Conservation (phyloP, 1,140 invertebrate species). For the Prorops nasuta region DNA sequence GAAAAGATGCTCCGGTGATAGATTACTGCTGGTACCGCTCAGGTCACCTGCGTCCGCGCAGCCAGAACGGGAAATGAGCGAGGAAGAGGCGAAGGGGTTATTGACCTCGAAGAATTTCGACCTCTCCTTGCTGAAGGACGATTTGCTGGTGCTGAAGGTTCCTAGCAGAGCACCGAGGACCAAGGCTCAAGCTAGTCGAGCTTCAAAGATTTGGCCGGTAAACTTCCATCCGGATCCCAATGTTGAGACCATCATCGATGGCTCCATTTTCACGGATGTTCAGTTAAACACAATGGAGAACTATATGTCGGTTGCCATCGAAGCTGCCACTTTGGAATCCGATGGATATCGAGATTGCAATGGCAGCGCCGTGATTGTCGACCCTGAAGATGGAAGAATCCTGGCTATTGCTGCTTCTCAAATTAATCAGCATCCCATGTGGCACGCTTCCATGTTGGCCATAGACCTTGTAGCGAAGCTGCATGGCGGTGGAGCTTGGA, state of each 20-base stretch:
- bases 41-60: background rate
- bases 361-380: conserved; percentile 66
- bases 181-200: conserved; percentile 66
- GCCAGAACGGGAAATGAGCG: background rate
- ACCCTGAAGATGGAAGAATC: conserved; percentile 63
- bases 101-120: conserved; percentile 57
- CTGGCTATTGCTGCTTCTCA: conserved; percentile 67
- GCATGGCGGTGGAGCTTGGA: conserved; percentile 80
- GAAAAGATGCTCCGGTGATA: conserved; percentile 68
- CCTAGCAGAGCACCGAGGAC: conserved; percentile 63
- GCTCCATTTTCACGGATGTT: conserved; percentile 62
- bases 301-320: conserved; percentile 64
- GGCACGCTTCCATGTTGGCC: conserved; percentile 83
- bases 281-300: conserved; percentile 62
- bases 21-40: conserved; percentile 61
- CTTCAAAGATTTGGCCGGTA: conserved; percentile 72
- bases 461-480: conserved; percentile 80
- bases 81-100: conserved; percentile 50
- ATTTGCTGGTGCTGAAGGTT: conserved; percentile 62
- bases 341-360: conserved; percentile 38
- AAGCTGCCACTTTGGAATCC: conserved; percentile 53
- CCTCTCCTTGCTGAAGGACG: conserved; percentile 55
- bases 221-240: conserved; percentile 80
- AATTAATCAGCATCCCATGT: conserved; percentile 67
- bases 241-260: conserved; percentile 64